Evolutionary conservation across 2,113 vertebrate genomes (phyloP).

Genomic region (Cyrtonyx montezumae): DNA sequence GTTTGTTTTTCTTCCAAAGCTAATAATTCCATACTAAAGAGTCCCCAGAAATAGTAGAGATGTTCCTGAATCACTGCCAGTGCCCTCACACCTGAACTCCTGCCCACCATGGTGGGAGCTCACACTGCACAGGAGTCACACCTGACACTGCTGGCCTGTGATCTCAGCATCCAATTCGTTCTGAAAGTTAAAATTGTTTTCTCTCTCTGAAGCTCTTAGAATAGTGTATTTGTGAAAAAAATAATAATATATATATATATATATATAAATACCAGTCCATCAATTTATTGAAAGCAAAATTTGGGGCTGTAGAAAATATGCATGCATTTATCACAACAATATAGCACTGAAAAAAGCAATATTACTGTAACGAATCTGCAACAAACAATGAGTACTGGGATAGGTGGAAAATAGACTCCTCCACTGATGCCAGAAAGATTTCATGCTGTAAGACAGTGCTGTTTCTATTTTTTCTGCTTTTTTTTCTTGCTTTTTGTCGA

Average conservation of each 20-base stretch:
- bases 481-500: neutral
- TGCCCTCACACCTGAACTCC: neutral
- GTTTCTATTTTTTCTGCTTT: neutral
- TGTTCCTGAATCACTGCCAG: neutral
- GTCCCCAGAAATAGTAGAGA: rapidly evolving
- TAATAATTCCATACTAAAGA: neutral
- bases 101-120: neutral
- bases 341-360: conserved; percentile 49
- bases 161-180: neutral
- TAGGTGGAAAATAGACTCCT: conserved; percentile 10
- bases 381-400: conserved; percentile 23
- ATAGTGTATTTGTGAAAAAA: conserved; percentile 65
- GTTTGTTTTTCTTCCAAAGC: neutral
- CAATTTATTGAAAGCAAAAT: conserved; percentile 69
- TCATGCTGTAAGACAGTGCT: neutral
- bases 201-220: conserved; percentile 42
- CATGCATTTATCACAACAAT: conserved; percentile 61
- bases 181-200: conserved; percentile 46
- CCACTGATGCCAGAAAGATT: conserved; percentile 30
- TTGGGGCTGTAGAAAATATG: conserved; percentile 52
- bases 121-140: neutral
- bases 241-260: no score
- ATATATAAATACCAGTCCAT: conserved; percentile 25
- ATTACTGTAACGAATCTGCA: conserved; percentile 67
- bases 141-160: conserved; percentile 8